Base-by-base conservation (phyloP, 2,113 vertebrate genomes). In the Oreochromis tanganicae region DNA sequence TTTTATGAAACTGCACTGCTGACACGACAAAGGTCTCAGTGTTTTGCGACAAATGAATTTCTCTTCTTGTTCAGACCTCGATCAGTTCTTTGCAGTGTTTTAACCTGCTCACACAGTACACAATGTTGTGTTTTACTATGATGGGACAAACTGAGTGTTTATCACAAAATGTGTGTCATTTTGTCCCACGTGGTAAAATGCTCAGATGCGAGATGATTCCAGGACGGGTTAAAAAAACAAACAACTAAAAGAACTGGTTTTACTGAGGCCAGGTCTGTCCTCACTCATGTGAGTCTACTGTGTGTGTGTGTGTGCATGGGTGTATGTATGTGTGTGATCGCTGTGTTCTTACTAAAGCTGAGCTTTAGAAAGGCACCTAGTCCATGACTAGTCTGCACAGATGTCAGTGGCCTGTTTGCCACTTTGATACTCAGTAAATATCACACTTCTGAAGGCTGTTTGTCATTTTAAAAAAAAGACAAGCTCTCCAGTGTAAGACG, bases 1-100 rank as follows among this genome's bases (percentile, higher is more conserved):
- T 92, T 91, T 85, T 81, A 71, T 91, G 34, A 93, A 92, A 83
- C 88, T 91, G 85, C 94, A 91, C 92, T 92, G 89, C 89, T 85
- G 91, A 88, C 83, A 88, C 83, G 80, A 84, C 48, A 88, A 84
- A 84, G 78, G 81, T 75, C 89, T 92, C 80, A 16, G 73, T 56
- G 78, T 88, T 82, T 81, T 73, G 63, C 78, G 29, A 88, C 83
- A 50, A 85, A 88, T 48, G 29, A 68, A 87, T 92, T 90, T 86
- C 61, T 48, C 86, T 92, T 80, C 81, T 27, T 9, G 9, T 63
- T 81, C 81, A 85, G 84, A 85, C 83, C 88, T 82, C 80, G 75
- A 79, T 92, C 63, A 55, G 75, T 61, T 61, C 75, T 50, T 48
- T 16, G 43, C 75, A 21, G 38, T 81, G 85, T 84, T 92, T 66